Conservation (phyloP, 2,888 invertebrate genomes). For the Piscicola geometra region DNA sequence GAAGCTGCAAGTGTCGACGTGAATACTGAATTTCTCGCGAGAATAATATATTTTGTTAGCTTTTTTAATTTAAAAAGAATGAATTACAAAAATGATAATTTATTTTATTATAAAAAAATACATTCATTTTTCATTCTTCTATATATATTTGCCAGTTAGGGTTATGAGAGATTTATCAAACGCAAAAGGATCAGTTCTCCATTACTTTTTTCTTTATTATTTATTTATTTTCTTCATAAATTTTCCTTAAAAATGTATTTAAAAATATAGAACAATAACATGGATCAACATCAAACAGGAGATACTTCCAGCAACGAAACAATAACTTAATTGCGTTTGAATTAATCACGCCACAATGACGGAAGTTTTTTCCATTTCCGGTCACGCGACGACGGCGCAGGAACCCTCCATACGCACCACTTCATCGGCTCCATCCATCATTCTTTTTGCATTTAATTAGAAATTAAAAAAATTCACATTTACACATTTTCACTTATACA, state of each 20-base stretch:
- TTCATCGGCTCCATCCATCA: not conserved
- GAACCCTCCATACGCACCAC: not conserved
- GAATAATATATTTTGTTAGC: not conserved
- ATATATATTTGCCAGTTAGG: not conserved
- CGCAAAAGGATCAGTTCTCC: not conserved
- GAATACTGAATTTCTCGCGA: not conserved
- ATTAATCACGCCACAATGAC: slow-evolving; percentile 5
- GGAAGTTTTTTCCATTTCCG: slow-evolving; percentile 7
- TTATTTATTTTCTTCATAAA: too few species aligned
- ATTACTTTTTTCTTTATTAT: not conserved
- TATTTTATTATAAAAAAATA: not conserved
- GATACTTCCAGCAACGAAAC: not conserved
- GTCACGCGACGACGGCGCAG: slow-evolving; percentile 8
- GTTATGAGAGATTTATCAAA: not conserved
- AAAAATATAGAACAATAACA: too few species aligned
- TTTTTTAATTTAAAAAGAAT: too few species aligned
- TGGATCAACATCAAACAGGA: not conserved
- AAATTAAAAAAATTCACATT: too few species aligned
- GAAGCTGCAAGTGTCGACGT: not conserved
- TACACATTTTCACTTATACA: too few species aligned
- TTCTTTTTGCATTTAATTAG: too few species aligned
- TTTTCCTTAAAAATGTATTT: too few species aligned
- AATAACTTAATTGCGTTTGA: slow-evolving; percentile 13
- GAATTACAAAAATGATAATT: not conserved
- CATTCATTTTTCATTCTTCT: not conserved